Evolutionary conservation across 1,140 invertebrate species (phyloP).

Genomic region (Oreohelix idahoensis): DNA sequence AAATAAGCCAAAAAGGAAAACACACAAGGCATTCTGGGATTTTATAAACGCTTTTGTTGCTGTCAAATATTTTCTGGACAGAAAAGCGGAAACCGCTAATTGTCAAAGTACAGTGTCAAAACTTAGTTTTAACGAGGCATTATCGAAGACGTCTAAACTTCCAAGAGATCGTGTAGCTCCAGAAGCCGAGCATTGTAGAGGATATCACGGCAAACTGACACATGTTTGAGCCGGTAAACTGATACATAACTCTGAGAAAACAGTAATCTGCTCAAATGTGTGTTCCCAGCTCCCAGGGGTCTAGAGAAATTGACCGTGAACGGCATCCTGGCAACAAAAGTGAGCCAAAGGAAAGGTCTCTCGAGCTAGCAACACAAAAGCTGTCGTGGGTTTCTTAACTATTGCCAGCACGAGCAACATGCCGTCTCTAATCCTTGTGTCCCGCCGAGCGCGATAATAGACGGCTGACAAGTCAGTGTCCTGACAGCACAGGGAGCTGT

Average conservation of each 20-base stretch:
- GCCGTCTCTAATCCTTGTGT: neutral
- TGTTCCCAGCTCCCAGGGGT: neutral
- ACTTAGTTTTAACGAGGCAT: neutral
- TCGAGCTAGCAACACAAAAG: neutral
- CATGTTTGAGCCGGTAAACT: constrained; percentile 1
- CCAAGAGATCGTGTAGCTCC: neutral
- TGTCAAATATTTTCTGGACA: neutral
- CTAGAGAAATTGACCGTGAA: constrained; percentile 4
- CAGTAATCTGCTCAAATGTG: constrained; percentile 3
- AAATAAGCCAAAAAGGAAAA: no score
- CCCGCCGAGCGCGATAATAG: neutral
- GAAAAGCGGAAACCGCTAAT: neutral
- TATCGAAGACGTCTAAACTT: neutral
- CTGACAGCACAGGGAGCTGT: constrained; percentile 6
- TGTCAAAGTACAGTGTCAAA: neutral
- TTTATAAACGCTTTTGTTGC: neutral
- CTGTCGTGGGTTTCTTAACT: neutral
- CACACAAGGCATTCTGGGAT: neutral
- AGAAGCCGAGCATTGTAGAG: neutral
- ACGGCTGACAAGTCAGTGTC: neutral
- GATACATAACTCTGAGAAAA: constrained; percentile 9
- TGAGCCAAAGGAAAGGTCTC: constrained; percentile 16
- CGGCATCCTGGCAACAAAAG: neutral
- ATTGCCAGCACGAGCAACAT: neutral
- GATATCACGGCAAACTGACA: constrained; percentile 1